Evolutionary conservation across 1,140 invertebrate species (phyloP), one percentile per base, ranked within the genome.

Genomic region (Macrobrachium nipponense): DNA sequence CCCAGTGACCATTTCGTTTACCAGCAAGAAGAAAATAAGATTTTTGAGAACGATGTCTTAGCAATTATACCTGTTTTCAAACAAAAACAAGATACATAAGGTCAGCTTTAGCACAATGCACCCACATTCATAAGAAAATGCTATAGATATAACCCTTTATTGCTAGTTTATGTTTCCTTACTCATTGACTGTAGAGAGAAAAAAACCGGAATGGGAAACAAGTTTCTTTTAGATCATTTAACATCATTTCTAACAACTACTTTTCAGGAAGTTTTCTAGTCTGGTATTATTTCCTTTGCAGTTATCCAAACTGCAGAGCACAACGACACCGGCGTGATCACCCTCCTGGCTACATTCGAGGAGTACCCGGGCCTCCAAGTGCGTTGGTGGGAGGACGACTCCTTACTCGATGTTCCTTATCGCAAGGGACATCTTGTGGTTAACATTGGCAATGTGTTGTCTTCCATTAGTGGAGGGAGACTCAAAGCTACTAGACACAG

Each of bases 401-500:
- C 79, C 14, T 43, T 82, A 7, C 36, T 87, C n/a, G 76, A 82
- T 51, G 86, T 87, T 43, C 80, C 86, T 27, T 78, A 84, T 70
- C 27, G 62, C 1, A 58, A 36, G 6, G 86, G 86, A 36, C 80
- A 79, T 64, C 80, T 87, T 1, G 86, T 87, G n/a, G 75, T 87
- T 18, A 87, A 87, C 73, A 87, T 87, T 11, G 86, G 86, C 5
- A 73, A 58, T 36, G 59, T 87, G 4, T 72, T 87, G 27, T 36
- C 86, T n/a, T 23, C 73, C 73, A 87, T 82, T 20, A 83, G 72
- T 20, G 86, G 86, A n/a, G 86, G 86, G 12, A 82, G 68, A 18
- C 82, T 82, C 27, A 87, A 87, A 20, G 86, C 86, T 44, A 87
- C 86, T n/a, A 76, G 58, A 14, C 86, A 87, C 70, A 72, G 86